Conservation (phyloP, 2,888 invertebrate genomes). For the Latrodectus elegans region DNA sequence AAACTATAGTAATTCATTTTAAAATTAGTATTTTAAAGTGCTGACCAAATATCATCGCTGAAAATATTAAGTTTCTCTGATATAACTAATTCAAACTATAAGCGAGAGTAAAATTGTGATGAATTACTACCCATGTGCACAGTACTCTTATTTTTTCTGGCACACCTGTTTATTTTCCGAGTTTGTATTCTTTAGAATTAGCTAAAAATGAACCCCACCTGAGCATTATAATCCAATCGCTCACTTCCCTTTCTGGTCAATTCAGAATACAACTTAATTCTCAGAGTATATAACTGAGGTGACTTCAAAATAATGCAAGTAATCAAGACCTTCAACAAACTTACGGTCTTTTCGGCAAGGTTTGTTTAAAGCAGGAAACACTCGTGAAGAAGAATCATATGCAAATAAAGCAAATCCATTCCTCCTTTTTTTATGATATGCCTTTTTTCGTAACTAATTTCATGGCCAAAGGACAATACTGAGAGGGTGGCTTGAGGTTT, state of each 20-base stretch:
- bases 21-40: too few relatives aligned
- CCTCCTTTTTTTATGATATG: neutral
- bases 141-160: neutral
- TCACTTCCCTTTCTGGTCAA: slow-evolving; percentile 12
- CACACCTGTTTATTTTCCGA: neutral
- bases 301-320: too few relatives aligned
- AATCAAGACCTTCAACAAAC: too few relatives aligned
- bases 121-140: too few relatives aligned
- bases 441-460: slow-evolving; percentile 42
- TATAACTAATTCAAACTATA: too few relatives aligned
- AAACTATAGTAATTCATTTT: too few relatives aligned
- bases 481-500: neutral
- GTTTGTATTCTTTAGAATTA: neutral
- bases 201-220: slow-evolving; percentile 5
- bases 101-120: too few relatives aligned
- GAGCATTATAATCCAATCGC: slow-evolving; percentile 38
- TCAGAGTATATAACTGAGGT: neutral
- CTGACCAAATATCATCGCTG: too few relatives aligned
- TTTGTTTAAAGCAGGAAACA: too few relatives aligned
- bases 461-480: slow-evolving; percentile 11
- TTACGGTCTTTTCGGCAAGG: too few relatives aligned
- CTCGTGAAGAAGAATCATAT: neutral
- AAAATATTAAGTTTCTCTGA: too few relatives aligned
- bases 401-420: neutral
- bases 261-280: slow-evolving; percentile 4